Conservation (phyloP, 2,888 invertebrate species). For the Plagodis pulveraria region DNA sequence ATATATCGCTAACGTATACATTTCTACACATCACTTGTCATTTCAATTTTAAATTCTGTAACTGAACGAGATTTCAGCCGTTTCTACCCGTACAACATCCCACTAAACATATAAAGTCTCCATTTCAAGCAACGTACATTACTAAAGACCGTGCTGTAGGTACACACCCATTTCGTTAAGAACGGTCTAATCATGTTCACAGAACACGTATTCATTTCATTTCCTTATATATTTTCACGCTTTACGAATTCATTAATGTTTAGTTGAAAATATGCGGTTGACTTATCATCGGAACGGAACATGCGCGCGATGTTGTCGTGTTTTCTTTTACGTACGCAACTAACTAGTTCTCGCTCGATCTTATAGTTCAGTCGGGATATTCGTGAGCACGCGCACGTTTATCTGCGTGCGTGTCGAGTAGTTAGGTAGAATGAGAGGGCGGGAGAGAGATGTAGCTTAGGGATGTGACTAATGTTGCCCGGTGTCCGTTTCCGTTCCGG, state of each 20-base stretch:
- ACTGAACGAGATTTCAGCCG: conserved; percentile 3
- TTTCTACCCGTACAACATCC: background rate
- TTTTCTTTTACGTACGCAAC: no score
- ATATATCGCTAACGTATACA: background rate
- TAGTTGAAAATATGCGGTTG: conserved; percentile 21
- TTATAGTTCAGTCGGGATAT: no score
- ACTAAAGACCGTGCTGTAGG: background rate
- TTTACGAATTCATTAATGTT: conserved; percentile 5
- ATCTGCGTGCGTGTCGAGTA: no score
- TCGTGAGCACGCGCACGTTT: no score
- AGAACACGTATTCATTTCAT: background rate
- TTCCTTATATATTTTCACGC: conserved; percentile 4
- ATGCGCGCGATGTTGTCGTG: background rate
- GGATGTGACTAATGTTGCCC: no score
- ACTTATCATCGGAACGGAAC: conserved; percentile 22
- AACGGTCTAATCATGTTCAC: background rate
- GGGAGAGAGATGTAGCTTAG: no score
- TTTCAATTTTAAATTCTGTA: background rate
- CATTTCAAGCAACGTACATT: no score
- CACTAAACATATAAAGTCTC: background rate
- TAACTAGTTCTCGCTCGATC: no score
- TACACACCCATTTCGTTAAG: background rate
- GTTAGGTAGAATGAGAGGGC: no score
- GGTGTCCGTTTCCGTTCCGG: conserved; percentile 38
- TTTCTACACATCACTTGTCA: background rate